These are phyloP conservation scores for Dipodomys merriami DNA, from an alignment of 2,113 vertebrate species.

Conservation along the genomic window DNA sequence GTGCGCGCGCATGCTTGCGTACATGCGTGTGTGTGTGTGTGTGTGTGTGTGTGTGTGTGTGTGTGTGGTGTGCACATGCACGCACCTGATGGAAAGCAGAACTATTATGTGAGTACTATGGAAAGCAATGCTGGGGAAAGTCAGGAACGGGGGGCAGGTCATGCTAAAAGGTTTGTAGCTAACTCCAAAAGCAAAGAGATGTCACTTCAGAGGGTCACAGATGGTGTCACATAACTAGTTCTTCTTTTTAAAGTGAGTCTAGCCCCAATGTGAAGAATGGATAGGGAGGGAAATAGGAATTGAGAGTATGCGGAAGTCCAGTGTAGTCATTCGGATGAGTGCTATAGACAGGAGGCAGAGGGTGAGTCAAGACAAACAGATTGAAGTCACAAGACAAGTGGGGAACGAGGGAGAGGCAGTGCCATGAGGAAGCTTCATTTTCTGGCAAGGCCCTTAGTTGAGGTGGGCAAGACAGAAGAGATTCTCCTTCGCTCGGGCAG, in stretches of 20 bases:
- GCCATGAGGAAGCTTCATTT: not conserved
- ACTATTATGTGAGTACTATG: no score
- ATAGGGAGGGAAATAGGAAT: not conserved
- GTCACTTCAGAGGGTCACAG: not conserved
- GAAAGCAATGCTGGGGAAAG: not conserved
- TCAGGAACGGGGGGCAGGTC: not conserved
- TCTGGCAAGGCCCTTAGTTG: not conserved
- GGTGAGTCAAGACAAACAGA: not conserved
- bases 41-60: no score
- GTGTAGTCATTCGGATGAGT: not conserved
- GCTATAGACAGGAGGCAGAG: not conserved
- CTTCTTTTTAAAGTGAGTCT: slow-evolving; percentile 19
- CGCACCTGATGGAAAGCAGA: not conserved
- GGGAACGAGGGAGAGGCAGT: not conserved
- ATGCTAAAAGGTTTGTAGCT: not conserved
- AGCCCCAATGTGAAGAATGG: not conserved
- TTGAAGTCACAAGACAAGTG: not conserved
- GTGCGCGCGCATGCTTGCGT: no score
- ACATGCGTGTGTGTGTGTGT: no score
- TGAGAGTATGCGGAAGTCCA: not conserved
- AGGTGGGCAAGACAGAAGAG: not conserved
- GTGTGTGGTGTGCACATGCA: no score
- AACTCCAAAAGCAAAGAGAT: slow-evolving; percentile 22
- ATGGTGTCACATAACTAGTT: not conserved
- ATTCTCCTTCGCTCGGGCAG: not conserved